Base-by-base conservation (phyloP, 2,797 vertebrate species). In the Pseudochaenichthys georgianus region DNA sequence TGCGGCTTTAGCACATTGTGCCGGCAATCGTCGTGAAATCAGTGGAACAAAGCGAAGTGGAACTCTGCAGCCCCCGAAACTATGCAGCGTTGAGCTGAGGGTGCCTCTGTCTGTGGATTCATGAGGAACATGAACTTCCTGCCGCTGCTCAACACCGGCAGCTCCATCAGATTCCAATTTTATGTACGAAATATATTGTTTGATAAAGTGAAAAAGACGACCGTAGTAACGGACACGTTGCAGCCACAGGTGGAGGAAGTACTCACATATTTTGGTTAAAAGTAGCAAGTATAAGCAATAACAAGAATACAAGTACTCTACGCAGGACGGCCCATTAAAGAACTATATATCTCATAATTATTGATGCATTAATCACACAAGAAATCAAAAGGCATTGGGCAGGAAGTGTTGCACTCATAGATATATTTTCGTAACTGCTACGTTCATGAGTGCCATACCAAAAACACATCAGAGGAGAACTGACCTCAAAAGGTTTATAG, bases 1-100 rank as follows among this genome's bases (percentile, higher is more conserved):
- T 73, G 85, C 48, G 43, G 82, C 87, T 88, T 81, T 71, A 70
- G 83, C 80, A 64, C 80, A 87, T 77, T 89, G 86, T 87, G 73
- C 58, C 47, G 48, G 83, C 85, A 88, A 89, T 88, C 82, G 57
- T 87, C 70, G 74, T 88, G 82, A 91, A 92, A 93, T 88, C 78
- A 77, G 89, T 13, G 85, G 74, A 89, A 90, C 88, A 75, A 81
- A 87, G 83, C 76, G 42, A 81, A 84, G 78, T 12, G 23, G 74
- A 84, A 83, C 86, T 82, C 61, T 53, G 79, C 64, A 60, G 64
- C 65, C 28, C 51, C 77, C 55, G 15, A 62, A 76, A 75, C 64
- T 54, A 60, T 52, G 75, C 74, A 60, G 64, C 65, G 34, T 57
- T 64, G 42, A 74, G 63, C 60, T 70, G 46, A 63, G 54, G 43